These are phyloP conservation scores for Pseudochirops corinnae DNA, from an alignment of 2,797 vertebrate genomes.

Conservation along the genomic window DNA sequence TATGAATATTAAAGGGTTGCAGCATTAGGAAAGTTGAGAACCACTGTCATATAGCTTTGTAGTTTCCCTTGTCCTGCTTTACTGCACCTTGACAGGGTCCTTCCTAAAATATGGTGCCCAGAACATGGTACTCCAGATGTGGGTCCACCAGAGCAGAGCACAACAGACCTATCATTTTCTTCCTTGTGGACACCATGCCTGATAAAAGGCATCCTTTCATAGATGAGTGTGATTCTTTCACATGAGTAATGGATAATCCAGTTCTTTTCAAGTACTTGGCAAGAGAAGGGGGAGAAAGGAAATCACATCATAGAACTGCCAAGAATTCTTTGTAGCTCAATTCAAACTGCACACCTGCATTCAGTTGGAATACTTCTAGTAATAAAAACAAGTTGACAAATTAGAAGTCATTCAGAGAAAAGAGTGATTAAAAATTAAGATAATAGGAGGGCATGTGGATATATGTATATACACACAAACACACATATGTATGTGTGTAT, in stretches of 20 bases:
- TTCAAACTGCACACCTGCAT: accelerated
- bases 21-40: too few species aligned
- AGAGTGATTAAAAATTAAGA: neutral
- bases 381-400: neutral
- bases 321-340: accelerated
- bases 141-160: neutral
- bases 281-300: neutral
- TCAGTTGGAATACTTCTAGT: neutral
- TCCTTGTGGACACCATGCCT: neutral
- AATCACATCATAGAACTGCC: neutral
- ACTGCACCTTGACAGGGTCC: neutral
- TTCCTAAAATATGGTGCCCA: neutral
- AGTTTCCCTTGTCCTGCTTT: neutral
- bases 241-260: neutral
- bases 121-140: neutral
- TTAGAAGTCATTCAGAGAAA: neutral
- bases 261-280: neutral
- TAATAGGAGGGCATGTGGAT: accelerated
- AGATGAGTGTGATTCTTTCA: neutral
- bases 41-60: neutral
- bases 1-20: too few species aligned
- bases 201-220: neutral
- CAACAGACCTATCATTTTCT: neutral
- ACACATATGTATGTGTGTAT: too few species aligned
- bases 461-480: neutral